Evolutionary conservation across 2,888 invertebrate genomes (phyloP).

Genomic region (Diaphora mendica): DNA sequence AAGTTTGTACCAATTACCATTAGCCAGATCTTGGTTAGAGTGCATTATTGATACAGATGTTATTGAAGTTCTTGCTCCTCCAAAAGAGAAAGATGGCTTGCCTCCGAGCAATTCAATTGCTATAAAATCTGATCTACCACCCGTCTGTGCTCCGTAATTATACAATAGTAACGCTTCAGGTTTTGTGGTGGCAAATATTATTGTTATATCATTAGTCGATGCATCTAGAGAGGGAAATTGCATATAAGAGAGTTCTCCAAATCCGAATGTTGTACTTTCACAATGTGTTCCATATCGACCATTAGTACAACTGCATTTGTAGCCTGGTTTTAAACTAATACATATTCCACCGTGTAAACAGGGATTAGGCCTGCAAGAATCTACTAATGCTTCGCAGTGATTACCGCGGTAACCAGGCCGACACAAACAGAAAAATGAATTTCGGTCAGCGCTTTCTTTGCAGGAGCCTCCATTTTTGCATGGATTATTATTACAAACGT

Average conservation of each 20-base stretch:
- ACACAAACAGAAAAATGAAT: constrained; percentile 96
- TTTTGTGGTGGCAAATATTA: constrained; percentile 96
- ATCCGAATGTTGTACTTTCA: constrained; percentile 96
- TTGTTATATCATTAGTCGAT: constrained; percentile 95
- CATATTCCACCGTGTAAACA: constrained; percentile 96
- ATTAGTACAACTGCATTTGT: constrained; percentile 93
- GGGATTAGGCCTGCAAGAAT: constrained; percentile 97
- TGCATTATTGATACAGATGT: constrained; percentile 91
- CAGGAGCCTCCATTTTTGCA: constrained; percentile 97
- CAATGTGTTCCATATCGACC: constrained; percentile 96
- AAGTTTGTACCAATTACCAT: constrained; percentile 96
- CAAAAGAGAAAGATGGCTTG: constrained; percentile 95
- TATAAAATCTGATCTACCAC: constrained; percentile 96
- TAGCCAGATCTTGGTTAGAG: constrained; percentile 89
- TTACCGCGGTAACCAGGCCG: constrained; percentile 96
- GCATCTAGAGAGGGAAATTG: constrained; percentile 94
- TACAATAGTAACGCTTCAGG: constrained; percentile 95
- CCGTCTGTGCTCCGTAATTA: constrained; percentile 95
- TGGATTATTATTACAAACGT: constrained; percentile 94
- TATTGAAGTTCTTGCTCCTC: constrained; percentile 95
- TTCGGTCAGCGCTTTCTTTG: constrained; percentile 94
- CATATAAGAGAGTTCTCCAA: constrained; percentile 95
- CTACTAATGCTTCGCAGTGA: constrained; percentile 94
- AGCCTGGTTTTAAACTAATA: constrained; percentile 94
- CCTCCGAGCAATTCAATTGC: constrained; percentile 95